Evolutionary conservation across 2,113 vertebrate species (phyloP).

Genomic region (Athene noctua): DNA sequence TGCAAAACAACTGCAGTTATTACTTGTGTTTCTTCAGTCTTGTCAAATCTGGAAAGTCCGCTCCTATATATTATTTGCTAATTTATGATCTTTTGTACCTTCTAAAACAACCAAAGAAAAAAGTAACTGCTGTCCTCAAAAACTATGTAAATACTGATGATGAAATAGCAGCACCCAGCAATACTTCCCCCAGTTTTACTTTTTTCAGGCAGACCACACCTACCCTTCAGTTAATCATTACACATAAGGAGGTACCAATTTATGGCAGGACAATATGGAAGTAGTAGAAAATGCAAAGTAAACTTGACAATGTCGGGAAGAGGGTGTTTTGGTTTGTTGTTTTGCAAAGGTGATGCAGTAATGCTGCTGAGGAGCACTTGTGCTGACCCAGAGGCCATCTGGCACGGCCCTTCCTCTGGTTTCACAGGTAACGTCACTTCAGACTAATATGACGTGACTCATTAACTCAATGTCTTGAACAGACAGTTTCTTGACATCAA

Average conservation of each 20-base stretch:
- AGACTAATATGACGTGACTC: fast-evolving
- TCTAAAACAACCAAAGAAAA: background rate
- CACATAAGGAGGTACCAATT: background rate
- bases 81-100: background rate
- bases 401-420: fast-evolving
- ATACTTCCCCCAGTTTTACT: background rate
- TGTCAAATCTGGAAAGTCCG: background rate
- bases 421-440: fast-evolving
- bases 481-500: background rate
- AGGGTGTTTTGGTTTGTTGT: fast-evolving
- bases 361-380: background rate
- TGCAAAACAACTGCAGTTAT: background rate
- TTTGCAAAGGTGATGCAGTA: background rate
- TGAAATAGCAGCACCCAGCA: background rate
- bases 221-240: background rate
- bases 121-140: background rate
- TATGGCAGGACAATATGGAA: background rate
- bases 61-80: background rate
- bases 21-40: background rate
- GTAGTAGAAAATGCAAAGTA: background rate
- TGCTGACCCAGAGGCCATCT: too few species aligned
- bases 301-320: background rate
- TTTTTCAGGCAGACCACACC: background rate
- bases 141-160: background rate
- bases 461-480: background rate